Base-by-base conservation (phyloP, 2,797 vertebrate genomes). In the Microhierax caerulescens region DNA sequence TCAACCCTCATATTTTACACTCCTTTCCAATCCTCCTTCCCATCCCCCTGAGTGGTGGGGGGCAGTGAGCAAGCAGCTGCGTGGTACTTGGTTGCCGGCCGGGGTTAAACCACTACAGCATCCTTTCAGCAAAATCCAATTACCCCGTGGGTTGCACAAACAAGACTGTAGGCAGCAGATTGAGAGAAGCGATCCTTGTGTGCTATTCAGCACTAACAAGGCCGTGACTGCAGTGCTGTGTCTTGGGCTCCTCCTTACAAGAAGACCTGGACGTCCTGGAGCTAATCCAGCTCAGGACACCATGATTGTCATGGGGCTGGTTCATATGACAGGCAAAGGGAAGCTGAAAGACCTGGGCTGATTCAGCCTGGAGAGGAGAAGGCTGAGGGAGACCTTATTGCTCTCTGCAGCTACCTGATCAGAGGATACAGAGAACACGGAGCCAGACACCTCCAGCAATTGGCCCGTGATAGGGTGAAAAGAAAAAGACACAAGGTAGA, bases 141-240 rank as follows among this genome's bases (percentile, higher is more conserved):
- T 85, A 47, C 21, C 15, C 56, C 57, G 30, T 41, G n/a, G 43
- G 28, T 22, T 63, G 18, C 27, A 41, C 3, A 17, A 64, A 25
- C 18, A 68, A 30, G 45, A 47, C 7, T 73, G 21, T 30, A 68
- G 32, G 6, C n/a, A 73, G n/a, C 27, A 80, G 36, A 24, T 1
- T 30, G 10, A 37, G 7, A 8, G 19, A 39, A 56, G 11, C n/a
- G 7, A 68, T 53, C 30, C 13, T 34, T 22, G 5, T 61, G 30
- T 10, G 56, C n/a, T 77, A 0, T 64, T 81, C 45, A 51, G 14
- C 60, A 56, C 15, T 1, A 0, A 10, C 0, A 0, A 64, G 11
- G 34, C 2, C 14, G 22, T 0, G 0, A 30, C 11, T n/a, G 9
- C 22, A 30, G 11, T 8, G 14, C 5, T 61, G 6, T 11, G 23